Percentiles rank a stretch among this genome's conserved stretches.
These are phyloP conservation scores for Drosophila borealis DNA, from an alignment of 2,888 invertebrate genomes.

Conservation along the genomic window DNA sequence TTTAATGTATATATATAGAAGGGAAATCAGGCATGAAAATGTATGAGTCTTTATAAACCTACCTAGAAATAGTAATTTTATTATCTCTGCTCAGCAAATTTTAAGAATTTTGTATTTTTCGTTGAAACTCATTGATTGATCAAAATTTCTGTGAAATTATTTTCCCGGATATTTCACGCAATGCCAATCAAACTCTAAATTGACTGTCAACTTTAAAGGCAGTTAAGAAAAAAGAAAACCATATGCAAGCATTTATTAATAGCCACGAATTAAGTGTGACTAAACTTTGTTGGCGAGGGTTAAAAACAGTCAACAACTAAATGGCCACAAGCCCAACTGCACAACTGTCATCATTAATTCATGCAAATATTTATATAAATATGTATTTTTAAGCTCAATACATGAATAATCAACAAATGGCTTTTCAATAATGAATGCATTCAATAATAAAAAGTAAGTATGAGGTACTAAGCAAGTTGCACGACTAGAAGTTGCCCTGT, in stretches of 20 bases:
- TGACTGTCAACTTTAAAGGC: slow-evolving; percentile 7
- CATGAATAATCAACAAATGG: slow-evolving; percentile 54
- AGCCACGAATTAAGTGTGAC: slow-evolving; percentile 5
- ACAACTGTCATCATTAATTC: slow-evolving; percentile 45
- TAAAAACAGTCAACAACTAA: slow-evolving; percentile 26
- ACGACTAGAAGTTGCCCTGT: slow-evolving; percentile 12
- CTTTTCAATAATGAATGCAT: slow-evolving; percentile 37
- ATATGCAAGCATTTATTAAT: slow-evolving; percentile 1
- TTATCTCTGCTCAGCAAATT: too few species aligned
- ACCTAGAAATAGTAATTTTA: background rate
- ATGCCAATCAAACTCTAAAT: background rate
- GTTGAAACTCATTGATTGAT: too few species aligned
- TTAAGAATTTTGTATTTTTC: too few species aligned
- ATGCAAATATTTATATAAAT: slow-evolving; percentile 41
- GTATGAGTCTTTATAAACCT: background rate
- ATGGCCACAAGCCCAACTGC: slow-evolving; percentile 39
- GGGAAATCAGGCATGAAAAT: background rate
- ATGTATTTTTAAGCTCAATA: slow-evolving; percentile 33
- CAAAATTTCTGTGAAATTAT: slow-evolving; percentile 1
- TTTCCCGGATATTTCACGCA: background rate
- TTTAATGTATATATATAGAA: background rate
- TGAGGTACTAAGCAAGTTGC: background rate
- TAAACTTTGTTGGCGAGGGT: slow-evolving; percentile 6
- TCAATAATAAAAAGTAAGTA: background rate
- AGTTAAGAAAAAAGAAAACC: background rate